A percentile compares a stretch with the other conserved stretches of the same genome.
Evolutionary conservation across 2,888 invertebrate genomes (phyloP).

Genomic region (Phortica okadai): DNA sequence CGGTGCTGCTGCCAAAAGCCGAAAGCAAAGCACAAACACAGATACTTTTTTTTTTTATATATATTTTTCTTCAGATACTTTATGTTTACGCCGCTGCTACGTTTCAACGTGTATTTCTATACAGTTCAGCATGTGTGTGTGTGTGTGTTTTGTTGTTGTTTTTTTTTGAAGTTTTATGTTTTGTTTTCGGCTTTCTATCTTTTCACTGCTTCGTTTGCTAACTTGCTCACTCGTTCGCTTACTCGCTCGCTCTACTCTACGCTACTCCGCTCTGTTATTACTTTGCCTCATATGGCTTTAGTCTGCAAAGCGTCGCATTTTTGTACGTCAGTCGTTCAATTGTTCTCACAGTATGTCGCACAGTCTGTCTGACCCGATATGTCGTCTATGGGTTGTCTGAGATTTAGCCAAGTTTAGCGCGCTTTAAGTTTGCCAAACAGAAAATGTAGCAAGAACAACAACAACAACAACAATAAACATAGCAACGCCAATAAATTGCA

Average conservation of each 20-base stretch:
- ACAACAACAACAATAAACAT: conserved; percentile 20
- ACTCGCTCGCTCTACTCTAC: background rate
- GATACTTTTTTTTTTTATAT: background rate
- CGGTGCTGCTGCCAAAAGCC: conserved; percentile 39
- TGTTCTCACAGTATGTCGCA: background rate
- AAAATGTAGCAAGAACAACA: conserved; percentile 5
- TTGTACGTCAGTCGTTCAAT: background rate
- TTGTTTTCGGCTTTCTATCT: conserved; percentile 21
- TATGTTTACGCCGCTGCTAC: conserved; percentile 10
- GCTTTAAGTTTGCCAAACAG: conserved; percentile 20
- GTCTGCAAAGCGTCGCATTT: conserved; percentile 7
- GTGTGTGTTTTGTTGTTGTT: background rate
- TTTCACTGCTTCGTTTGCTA: background rate
- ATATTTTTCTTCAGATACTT: conserved; percentile 6
- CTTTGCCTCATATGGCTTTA: conserved; percentile 4
- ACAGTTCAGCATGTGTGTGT: background rate
- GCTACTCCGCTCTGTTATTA: background rate
- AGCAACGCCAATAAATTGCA: background rate
- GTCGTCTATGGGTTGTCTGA: conserved; percentile 9
- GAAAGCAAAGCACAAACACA: conserved; percentile 28
- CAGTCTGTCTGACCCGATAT: conserved; percentile 5
- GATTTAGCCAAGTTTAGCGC: conserved; percentile 31
- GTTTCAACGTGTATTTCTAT: too few species aligned
- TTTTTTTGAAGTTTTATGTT: conserved; percentile 23
- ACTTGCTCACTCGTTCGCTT: background rate